phyloP scores from a whole-genome alignment of 2,888 invertebrate genomes.

The Branchinecta sandiegonensis region DNA sequence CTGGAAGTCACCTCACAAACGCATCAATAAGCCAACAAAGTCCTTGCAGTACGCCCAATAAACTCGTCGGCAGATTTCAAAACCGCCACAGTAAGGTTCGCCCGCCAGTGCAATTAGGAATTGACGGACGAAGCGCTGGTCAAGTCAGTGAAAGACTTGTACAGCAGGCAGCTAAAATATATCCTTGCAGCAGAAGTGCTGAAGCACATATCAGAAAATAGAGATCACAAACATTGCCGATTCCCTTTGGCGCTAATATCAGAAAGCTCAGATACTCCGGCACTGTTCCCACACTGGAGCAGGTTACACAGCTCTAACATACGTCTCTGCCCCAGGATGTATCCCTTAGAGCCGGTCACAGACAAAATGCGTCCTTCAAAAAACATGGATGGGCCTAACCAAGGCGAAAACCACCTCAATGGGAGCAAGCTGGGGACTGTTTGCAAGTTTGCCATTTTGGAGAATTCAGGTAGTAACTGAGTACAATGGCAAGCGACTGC shows the following conservation, averaged over 20 bases:
- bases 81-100: neutral
- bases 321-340: neutral
- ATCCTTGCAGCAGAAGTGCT: neutral
- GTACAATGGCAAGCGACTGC: neutral
- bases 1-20: too few species aligned
- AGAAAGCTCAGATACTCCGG: neutral
- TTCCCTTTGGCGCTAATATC: neutral
- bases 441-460: neutral
- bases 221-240: neutral
- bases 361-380: neutral
- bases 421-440: neutral
- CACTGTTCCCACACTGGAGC: neutral
- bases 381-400: neutral
- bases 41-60: neutral
- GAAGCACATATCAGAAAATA: neutral
- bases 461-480: neutral
- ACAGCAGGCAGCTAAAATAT: neutral
- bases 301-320: neutral
- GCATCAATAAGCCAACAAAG: neutral
- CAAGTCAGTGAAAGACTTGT: conserved; percentile 3
- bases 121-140: neutral
- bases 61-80: neutral
- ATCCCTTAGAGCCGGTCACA: neutral
- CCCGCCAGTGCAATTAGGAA: neutral
- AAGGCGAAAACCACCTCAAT: neutral